Evolutionary conservation across 2,797 vertebrate genomes (phyloP).

Genomic region (Molossus alvarezi): DNA sequence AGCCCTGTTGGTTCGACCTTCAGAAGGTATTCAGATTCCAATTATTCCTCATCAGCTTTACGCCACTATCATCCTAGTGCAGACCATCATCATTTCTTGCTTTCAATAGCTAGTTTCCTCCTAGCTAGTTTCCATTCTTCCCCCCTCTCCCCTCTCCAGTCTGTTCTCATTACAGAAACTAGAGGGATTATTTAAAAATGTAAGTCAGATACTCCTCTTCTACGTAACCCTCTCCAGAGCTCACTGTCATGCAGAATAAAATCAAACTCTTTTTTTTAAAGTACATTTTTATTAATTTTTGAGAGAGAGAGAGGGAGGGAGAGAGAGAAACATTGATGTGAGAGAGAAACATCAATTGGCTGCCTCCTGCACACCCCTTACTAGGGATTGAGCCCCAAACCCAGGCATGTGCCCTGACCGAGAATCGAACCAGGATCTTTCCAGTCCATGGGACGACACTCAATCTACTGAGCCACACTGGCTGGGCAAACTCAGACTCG

Average conservation of each 20-base stretch:
- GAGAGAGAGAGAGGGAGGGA: too few relatives aligned
- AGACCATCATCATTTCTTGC: not conserved
- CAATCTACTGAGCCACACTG: too few relatives aligned
- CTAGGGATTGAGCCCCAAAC: too few relatives aligned
- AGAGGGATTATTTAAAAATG: constrained; percentile 29
- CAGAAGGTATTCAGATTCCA: not conserved
- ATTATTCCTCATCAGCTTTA: not conserved
- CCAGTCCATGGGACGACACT: too few relatives aligned
- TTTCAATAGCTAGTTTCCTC: not conserved
- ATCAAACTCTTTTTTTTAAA: not conserved
- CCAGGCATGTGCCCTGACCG: too few relatives aligned
- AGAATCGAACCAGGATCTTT: too few relatives aligned
- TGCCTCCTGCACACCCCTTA: too few relatives aligned
- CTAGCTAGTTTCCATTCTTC: not conserved
- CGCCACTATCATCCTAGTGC: not conserved
- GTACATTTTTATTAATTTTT: too few relatives aligned
- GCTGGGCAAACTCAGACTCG: not conserved
- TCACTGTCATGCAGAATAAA: not conserved
- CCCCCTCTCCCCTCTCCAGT: not conserved
- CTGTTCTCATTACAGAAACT: not conserved
- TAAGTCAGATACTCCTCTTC: constrained; percentile 21
- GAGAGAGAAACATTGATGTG: too few relatives aligned
- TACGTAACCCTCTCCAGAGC: not conserved
- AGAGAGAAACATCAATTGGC: too few relatives aligned
- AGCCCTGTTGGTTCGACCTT: not conserved